Base-by-base conservation (phyloP, 2,113 vertebrate genomes). In the Meleagris gallopavo region DNA sequence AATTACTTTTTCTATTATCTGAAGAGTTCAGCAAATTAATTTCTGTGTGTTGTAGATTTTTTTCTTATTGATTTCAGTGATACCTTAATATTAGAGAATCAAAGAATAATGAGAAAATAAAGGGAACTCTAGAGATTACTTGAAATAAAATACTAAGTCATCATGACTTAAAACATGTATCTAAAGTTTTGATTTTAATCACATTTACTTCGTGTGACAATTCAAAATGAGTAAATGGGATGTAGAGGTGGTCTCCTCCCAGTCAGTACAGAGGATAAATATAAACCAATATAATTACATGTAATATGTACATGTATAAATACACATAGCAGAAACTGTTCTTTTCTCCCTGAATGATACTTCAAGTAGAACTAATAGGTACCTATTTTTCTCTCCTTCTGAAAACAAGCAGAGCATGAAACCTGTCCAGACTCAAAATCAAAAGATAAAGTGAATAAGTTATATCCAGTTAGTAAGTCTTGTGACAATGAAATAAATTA, bases 101-200 rank as follows among this genome's bases (percentile, higher is more conserved):
- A 40, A 13, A 45, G 9, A 84, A 40, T 22, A 62, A 45, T 36
- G 9, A 71, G 72, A 36, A 41, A 0, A 11, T 0, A 0, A 0
- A 6, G 4, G 11, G 4, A 76, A 64, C 21, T 90, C 25, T 14
- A 86, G 15, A 69, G 32, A 24, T 34, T 9, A 36, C 8, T 41
- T 36, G 8, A 82, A 75, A 54, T 12, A 40, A 65, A 2, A 50
- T 6, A 40, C 21, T 40, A 46, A 50, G 27, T 40, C 4, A 34
- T 16, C 55, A 22, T 34, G 24, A 14, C 4, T 32, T 67, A 46
- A 62, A 83, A 46, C 5, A 13, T 36, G 19, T 18, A 45, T 45
- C 6, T 75, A 19, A 3, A 22, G 4, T 41, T 93, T 62, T 69
- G 2, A 61, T 88, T 88, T 88, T 70, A 50, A 50, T 2, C 16